A percentile compares a stretch with the other conserved stretches of the same genome.
Conservation (phyloP, 2,888 invertebrate species). For the Thereva nobilitata region DNA sequence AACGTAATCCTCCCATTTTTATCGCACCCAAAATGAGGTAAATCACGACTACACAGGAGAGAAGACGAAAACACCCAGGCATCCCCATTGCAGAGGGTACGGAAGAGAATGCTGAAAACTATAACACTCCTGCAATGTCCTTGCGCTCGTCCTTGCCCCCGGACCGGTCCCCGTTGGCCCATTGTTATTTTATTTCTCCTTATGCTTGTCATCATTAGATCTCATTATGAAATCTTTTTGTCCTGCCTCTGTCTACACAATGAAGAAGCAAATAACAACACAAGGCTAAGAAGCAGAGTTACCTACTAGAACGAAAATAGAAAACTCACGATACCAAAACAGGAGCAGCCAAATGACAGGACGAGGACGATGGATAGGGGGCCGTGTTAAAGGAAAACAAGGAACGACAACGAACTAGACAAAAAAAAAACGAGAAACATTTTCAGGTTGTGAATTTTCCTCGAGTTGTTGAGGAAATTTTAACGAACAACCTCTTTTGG, state of each 20-base stretch:
- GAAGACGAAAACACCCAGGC: not conserved
- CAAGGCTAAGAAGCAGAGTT: slow-evolving; percentile 16
- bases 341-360: slow-evolving; percentile 27
- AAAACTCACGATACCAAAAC: slow-evolving; percentile 28
- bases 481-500: slow-evolving; percentile 46
- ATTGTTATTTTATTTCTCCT: slow-evolving; percentile 36
- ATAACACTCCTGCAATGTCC: slow-evolving; percentile 19
- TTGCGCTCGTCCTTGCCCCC: slow-evolving; percentile 18
- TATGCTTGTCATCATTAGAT: slow-evolving; percentile 42
- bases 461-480: slow-evolving; percentile 29
- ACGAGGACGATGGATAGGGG: slow-evolving; percentile 20
- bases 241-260: slow-evolving; percentile 27
- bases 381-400: slow-evolving; percentile 20
- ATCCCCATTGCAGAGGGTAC: slow-evolving; percentile 3
- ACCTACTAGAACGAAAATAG: slow-evolving; percentile 29
- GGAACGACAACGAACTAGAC: slow-evolving; percentile 16
- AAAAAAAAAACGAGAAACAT: slow-evolving; percentile 29
- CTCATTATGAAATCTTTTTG: slow-evolving; percentile 43
- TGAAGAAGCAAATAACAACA: slow-evolving; percentile 22
- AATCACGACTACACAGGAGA: slow-evolving; percentile 15
- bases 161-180: slow-evolving; percentile 7
- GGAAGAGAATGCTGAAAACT: slow-evolving; percentile 13
- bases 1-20: slow-evolving; percentile 12
- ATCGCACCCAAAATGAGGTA: slow-evolving; percentile 16
- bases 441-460: slow-evolving; percentile 31